Conservation (phyloP, 35 echinoderm and acorn worm genomes). For the Lytechinus variegatus region DNA sequence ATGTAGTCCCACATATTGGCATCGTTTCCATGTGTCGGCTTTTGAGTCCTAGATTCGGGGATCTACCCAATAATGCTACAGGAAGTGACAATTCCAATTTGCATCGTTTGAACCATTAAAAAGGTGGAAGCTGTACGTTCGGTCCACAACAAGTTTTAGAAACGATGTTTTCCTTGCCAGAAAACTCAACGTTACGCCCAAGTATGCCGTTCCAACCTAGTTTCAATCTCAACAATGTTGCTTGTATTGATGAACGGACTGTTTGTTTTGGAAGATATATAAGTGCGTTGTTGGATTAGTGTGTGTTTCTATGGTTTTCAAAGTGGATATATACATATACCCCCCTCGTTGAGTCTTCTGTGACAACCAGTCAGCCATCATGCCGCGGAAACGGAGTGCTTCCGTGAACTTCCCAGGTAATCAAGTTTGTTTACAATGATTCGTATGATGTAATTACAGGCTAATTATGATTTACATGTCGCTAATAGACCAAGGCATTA, state of each 20-base stretch:
- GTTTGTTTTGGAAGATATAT: background rate
- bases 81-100: slow-evolving; percentile 19
- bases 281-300: background rate
- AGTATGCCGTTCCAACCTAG: background rate
- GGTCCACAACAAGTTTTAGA: background rate
- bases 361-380: slow-evolving; percentile 34
- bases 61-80: background rate
- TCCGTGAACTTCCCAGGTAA: slow-evolving; percentile 50
- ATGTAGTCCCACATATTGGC: slow-evolving; percentile 4
- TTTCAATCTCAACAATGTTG: background rate
- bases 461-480: background rate
- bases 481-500: background rate
- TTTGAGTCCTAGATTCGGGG: slow-evolving; percentile 6
- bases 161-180: background rate
- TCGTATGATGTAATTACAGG: background rate
- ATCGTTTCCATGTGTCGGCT: background rate
- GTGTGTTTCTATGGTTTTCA: background rate
- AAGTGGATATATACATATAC: background rate
- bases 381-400: slow-evolving; percentile 34
- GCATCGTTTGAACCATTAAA: background rate
- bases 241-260: background rate
- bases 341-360: background rate
- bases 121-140: background rate
- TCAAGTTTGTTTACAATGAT: slow-evolving; percentile 1
- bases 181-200: background rate